Evolutionary conservation across 2,888 invertebrate species (phyloP).

Genomic region (Leucania comma): DNA sequence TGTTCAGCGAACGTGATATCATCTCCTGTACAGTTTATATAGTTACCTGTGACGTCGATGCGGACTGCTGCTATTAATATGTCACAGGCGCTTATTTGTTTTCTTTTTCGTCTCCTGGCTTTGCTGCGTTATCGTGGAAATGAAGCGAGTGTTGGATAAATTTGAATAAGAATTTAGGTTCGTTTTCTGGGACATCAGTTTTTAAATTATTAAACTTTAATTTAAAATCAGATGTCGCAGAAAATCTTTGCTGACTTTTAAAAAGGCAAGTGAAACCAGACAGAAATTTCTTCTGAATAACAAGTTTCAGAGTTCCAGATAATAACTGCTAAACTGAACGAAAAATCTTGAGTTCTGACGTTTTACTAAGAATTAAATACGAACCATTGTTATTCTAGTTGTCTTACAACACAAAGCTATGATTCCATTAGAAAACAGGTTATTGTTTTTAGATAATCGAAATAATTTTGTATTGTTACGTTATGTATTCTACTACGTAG

Average conservation of each 20-base stretch:
- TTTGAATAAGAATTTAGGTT: neutral
- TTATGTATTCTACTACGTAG: neutral
- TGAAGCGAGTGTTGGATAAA: neutral
- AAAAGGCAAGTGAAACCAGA: neutral
- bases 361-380: conserved; percentile 5
- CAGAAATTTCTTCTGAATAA: conserved; percentile 2
- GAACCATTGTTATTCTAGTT: neutral
- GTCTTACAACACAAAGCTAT: neutral
- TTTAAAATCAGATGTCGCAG: neutral
- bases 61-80: conserved; percentile 65
- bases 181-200: neutral
- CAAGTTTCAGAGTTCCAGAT: conserved; percentile 1
- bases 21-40: conserved; percentile 70
- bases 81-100: conserved; percentile 62
- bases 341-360: neutral
- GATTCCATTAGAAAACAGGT: neutral
- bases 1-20: conserved; percentile 78
- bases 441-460: neutral
- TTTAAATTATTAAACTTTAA: neutral
- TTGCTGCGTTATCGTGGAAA: conserved; percentile 11
- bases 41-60: conserved; percentile 64
- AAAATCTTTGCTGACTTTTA: neutral
- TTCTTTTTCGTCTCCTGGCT: conserved; percentile 6
- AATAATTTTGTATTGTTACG: neutral
- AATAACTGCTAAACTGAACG: neutral